Conservation (phyloP, 2,113 vertebrate species). For the Bucco capensis region DNA sequence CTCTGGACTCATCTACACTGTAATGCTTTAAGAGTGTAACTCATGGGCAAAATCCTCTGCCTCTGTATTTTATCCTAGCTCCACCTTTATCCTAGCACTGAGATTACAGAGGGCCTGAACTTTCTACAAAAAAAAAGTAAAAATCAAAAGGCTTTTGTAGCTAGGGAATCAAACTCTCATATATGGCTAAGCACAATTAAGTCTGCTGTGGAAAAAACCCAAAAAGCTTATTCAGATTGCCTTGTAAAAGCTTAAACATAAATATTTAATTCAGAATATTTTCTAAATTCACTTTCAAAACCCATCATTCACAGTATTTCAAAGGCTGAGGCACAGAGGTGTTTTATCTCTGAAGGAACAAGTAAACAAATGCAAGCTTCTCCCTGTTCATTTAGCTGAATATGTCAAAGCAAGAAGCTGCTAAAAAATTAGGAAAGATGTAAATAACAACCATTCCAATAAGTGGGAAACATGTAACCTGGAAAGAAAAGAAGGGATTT, state of each 20-base stretch:
- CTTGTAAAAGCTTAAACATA: constrained; percentile 62
- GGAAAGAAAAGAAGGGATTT: background rate
- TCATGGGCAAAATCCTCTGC: background rate
- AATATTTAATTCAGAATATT: constrained; percentile 66
- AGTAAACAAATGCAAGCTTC: constrained; percentile 60
- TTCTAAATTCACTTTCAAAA: constrained; percentile 63
- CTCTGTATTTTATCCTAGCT: background rate
- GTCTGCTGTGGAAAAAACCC: constrained; percentile 41
- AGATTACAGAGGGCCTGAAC: background rate
- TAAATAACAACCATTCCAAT: background rate
- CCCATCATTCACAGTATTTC: constrained; percentile 50
- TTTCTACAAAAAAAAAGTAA: background rate
- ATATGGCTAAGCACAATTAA: constrained; percentile 41
- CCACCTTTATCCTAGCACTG: background rate
- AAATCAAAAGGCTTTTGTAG: background rate
- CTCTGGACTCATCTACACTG: background rate
- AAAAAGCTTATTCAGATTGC: constrained; percentile 48
- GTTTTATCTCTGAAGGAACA: constrained; percentile 59
- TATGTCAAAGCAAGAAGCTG: constrained; percentile 34
- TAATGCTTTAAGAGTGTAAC: background rate
- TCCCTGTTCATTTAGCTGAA: constrained; percentile 34
- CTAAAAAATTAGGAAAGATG: constrained; percentile 25
- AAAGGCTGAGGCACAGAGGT: constrained; percentile 57
- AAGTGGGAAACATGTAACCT: background rate
- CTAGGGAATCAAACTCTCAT: background rate